A percentile compares a stretch with the other conserved stretches of the same genome.
These are phyloP conservation scores for Clarias gariepinus DNA, from an alignment of 2,113 vertebrate genomes.

Conservation along the genomic window DNA sequence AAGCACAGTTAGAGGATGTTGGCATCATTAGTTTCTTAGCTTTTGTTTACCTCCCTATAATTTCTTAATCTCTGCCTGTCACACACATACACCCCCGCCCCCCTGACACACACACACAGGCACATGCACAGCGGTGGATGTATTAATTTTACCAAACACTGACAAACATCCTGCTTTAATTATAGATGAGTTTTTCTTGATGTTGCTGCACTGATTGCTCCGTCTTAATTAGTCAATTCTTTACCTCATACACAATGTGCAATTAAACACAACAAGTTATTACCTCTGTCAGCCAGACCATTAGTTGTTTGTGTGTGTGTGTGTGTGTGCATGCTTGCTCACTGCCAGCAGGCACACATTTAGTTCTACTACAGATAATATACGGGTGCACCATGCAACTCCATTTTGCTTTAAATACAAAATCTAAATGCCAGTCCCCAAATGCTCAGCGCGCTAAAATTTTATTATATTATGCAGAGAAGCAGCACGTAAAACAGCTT, in stretches of 20 bases:
- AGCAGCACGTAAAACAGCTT: slow-evolving; percentile 45
- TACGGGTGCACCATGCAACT: slow-evolving; percentile 42
- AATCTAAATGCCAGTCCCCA: slow-evolving; percentile 18
- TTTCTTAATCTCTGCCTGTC: slow-evolving; percentile 21
- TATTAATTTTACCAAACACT: slow-evolving; percentile 58
- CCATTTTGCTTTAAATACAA: slow-evolving; percentile 45
- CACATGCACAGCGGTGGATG: slow-evolving; percentile 31
- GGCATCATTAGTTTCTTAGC: slow-evolving; percentile 44
- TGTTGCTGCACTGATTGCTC: slow-evolving; percentile 53
- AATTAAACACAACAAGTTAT: slow-evolving; percentile 59
- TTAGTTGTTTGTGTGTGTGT: slow-evolving; percentile 40
- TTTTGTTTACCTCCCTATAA: slow-evolving; percentile 49
- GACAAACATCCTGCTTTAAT: slow-evolving; percentile 55
- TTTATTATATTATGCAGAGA: slow-evolving; percentile 17
- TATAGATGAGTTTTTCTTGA: slow-evolving; percentile 52
- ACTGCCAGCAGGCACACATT: slow-evolving; percentile 42
- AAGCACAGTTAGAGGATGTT: not conserved
- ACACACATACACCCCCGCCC: slow-evolving; percentile 34
- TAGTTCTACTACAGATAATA: slow-evolving; percentile 37
- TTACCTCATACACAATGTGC: slow-evolving; percentile 53
- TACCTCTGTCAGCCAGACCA: slow-evolving; percentile 46
- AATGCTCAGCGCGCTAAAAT: slow-evolving; percentile 25
- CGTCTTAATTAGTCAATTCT: slow-evolving; percentile 59
- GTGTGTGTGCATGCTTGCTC: not conserved
- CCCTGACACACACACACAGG: slow-evolving; percentile 25